Conservation (phyloP, 2,113 vertebrate species). For the Peromyscus leucopus region DNA sequence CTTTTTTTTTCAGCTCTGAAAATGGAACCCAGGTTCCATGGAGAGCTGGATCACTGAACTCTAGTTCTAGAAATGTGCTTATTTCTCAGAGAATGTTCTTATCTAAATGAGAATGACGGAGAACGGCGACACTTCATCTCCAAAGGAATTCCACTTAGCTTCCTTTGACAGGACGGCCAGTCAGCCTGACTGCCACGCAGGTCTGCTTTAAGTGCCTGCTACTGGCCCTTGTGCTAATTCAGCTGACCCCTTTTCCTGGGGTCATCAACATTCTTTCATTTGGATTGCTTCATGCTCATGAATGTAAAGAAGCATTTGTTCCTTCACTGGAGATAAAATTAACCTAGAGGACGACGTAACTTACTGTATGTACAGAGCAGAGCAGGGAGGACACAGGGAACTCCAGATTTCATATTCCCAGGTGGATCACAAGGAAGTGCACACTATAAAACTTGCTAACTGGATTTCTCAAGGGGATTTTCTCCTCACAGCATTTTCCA, state of each 20-base stretch:
- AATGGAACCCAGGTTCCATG: background rate
- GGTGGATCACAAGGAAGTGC: conserved; percentile 12
- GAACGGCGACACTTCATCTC: background rate
- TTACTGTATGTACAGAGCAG: background rate
- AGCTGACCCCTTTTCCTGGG: background rate
- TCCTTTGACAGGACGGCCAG: background rate
- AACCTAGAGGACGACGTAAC: conserved; percentile 13
- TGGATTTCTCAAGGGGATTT: conserved; percentile 49
- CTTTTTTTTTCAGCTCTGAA: background rate
- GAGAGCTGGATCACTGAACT: background rate
- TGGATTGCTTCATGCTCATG: background rate
- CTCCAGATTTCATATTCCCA: background rate
- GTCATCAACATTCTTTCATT: conserved; percentile 12
- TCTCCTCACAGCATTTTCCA: conserved; percentile 17
- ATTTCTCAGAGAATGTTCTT: background rate
- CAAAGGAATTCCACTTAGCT: background rate
- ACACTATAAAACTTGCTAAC: background rate
- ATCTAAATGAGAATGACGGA: background rate
- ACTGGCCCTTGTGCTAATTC: background rate
- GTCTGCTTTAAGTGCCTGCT: background rate
- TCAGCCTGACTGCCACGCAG: no score
- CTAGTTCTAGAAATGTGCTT: background rate
- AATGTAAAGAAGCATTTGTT: background rate
- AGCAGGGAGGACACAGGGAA: background rate
- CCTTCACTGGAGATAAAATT: conserved; percentile 41